Percentiles rank a stretch among this genome's conserved stretches.
Evolutionary conservation across 1,140 invertebrate species (phyloP).

Genomic region (Wiebesia pumilae): DNA sequence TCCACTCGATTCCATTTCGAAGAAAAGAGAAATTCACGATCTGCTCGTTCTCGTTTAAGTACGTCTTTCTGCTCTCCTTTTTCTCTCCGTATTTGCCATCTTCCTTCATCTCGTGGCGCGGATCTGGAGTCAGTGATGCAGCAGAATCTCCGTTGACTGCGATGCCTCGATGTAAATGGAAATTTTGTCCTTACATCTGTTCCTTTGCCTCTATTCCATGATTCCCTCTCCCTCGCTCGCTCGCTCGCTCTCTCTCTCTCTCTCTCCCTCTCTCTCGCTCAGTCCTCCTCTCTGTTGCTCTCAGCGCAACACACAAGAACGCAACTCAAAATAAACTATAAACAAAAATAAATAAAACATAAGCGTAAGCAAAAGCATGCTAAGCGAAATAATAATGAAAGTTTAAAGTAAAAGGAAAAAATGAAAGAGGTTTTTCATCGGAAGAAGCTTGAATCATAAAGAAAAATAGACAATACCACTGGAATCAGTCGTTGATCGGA

Average conservation of each 20-base stretch:
- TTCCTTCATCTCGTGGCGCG: conserved; percentile 36
- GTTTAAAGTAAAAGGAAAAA: not conserved
- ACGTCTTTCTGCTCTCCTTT: not conserved
- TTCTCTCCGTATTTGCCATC: not conserved
- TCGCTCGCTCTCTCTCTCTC: not conserved
- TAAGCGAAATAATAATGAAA: not conserved
- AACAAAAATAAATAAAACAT: conserved; percentile 39
- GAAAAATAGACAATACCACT: not conserved
- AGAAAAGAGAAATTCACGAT: conserved; percentile 35
- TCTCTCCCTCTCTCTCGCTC: not conserved
- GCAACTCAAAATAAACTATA: conserved; percentile 47
- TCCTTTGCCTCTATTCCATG: conserved; percentile 25
- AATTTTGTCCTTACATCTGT: conserved; percentile 51
- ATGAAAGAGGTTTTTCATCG: not conserved
- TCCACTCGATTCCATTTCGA: conserved; percentile 51
- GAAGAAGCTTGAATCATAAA: not conserved
- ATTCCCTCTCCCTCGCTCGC: not conserved
- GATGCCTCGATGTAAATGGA: conserved; percentile 50
- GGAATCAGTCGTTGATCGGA: not conserved
- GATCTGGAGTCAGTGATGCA: conserved; percentile 46
- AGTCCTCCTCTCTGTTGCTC: not conserved
- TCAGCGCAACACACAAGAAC: conserved; percentile 10
- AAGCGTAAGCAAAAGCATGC: not conserved
- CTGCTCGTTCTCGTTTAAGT: conserved; percentile 24
- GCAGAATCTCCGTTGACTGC: conserved; percentile 50